phyloP scores from a whole-genome alignment of 1,140 invertebrate genomes.

The Cylas formicarius region DNA sequence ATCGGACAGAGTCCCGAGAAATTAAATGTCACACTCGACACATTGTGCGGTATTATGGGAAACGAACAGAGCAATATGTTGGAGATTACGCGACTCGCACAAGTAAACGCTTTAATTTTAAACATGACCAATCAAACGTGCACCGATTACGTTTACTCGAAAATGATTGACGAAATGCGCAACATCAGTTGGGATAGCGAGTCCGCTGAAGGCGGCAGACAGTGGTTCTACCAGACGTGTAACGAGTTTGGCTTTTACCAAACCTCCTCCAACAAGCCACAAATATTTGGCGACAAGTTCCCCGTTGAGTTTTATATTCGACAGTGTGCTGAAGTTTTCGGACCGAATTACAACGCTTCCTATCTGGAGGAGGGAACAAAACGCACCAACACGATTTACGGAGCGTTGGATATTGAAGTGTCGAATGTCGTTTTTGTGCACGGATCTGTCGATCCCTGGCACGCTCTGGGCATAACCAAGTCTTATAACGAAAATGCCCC shows the following conservation, averaged over 20 bases:
- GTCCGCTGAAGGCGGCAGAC: constrained; percentile 61
- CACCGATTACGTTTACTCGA: constrained; percentile 74
- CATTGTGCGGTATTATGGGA: constrained; percentile 66
- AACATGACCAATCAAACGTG: constrained; percentile 64
- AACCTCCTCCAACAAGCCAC: constrained; percentile 64
- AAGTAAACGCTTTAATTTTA: constrained; percentile 66
- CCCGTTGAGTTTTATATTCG: constrained; percentile 71
- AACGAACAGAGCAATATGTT: constrained; percentile 49
- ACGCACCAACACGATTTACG: constrained; percentile 74
- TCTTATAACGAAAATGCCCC: constrained; percentile 51
- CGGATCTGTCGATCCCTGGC: constrained; percentile 91
- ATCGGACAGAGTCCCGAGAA: constrained; percentile 50
- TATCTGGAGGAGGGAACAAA: constrained; percentile 55
- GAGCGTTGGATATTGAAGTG: constrained; percentile 62
- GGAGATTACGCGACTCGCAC: constrained; percentile 62
- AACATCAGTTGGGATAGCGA: constrained; percentile 63
- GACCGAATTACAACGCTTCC: constrained; percentile 49
- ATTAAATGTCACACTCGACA: constrained; percentile 72
- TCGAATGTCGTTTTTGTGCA: constrained; percentile 80
- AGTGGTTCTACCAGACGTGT: constrained; percentile 94
- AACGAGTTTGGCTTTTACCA: constrained; percentile 94
- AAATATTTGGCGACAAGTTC: constrained; percentile 73
- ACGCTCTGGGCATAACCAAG: constrained; percentile 66
- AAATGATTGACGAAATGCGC: constrained; percentile 66
- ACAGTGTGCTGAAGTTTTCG: constrained; percentile 80